These are phyloP conservation scores for Tokudaia tokunoshimensis DNA, from an alignment of 2,797 vertebrate genomes.

Conservation along the genomic window DNA sequence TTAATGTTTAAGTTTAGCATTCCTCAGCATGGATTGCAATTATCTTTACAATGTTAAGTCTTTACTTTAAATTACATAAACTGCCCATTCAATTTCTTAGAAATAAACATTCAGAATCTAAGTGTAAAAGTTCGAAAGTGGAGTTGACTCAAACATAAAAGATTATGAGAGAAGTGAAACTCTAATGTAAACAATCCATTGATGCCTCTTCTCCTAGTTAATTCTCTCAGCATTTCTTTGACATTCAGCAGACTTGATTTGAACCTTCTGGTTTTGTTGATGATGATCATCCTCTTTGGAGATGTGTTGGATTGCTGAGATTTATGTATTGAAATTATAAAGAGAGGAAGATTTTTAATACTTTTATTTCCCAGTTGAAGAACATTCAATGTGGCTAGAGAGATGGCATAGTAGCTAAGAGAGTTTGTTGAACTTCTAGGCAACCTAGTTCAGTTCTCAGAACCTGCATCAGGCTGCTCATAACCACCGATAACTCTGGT, in stretches of 20 bases:
- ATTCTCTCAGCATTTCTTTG: conserved; percentile 9
- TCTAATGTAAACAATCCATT: background rate
- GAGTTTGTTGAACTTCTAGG: background rate
- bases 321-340: background rate
- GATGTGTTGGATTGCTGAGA: background rate
- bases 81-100: background rate
- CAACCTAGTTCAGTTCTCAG: background rate
- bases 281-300: background rate
- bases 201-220: background rate
- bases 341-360: background rate
- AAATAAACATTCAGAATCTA: background rate
- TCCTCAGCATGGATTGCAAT: conserved; percentile 26
- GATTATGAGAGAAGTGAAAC: background rate
- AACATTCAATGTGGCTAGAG: background rate
- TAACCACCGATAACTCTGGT: background rate
- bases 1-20: background rate
- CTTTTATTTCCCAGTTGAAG: conserved; percentile 47
- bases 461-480: background rate
- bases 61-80: background rate
- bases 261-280: background rate
- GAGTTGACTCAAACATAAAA: background rate
- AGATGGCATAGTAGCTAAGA: background rate
- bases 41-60: background rate
- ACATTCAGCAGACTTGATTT: background rate
- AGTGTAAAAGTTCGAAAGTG: background rate